These are phyloP conservation scores for Ancistrus triradiatus DNA, from an alignment of 2,113 vertebrate genomes.

Conservation along the genomic window DNA sequence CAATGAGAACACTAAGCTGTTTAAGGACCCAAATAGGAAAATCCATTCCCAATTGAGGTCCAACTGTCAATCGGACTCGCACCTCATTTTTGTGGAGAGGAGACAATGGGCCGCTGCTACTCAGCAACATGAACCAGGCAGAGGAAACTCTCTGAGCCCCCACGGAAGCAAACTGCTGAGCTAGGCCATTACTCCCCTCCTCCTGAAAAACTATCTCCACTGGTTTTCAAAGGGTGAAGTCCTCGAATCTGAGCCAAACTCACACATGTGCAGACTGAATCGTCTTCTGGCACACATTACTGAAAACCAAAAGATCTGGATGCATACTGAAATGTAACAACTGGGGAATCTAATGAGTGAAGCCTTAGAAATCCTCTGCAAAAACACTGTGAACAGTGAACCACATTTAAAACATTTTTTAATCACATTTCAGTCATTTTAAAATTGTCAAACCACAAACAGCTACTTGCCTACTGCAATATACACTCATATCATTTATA, in stretches of 20 bases:
- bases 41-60: conserved; percentile 29
- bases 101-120: conserved; percentile 64
- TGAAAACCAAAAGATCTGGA: too few species aligned
- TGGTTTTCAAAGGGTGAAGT: conserved; percentile 69
- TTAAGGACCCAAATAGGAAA: conserved; percentile 1
- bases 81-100: conserved; percentile 57
- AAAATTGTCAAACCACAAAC: too few species aligned
- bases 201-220: conserved; percentile 71
- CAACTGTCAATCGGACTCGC: conserved; percentile 55
- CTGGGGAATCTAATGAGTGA: too few species aligned
- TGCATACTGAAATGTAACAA: too few species aligned
- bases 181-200: conserved; percentile 61
- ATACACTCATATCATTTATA: too few species aligned
- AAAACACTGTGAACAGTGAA: too few species aligned
- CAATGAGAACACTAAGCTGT: too few species aligned
- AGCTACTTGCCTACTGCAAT: too few species aligned
- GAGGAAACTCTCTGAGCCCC: conserved; percentile 73
- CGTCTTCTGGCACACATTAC: conserved; percentile 2
- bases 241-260: conserved; percentile 67
- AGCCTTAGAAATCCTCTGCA: too few species aligned
- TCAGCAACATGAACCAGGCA: conserved; percentile 72
- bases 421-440: too few species aligned
- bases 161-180: conserved; percentile 73
- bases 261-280: conserved; percentile 40
- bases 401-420: too few species aligned